A percentile compares a stretch with the other conserved stretches of the same genome.
Conservation (phyloP, 2,888 invertebrate genomes). For the Apodemia mormo region DNA sequence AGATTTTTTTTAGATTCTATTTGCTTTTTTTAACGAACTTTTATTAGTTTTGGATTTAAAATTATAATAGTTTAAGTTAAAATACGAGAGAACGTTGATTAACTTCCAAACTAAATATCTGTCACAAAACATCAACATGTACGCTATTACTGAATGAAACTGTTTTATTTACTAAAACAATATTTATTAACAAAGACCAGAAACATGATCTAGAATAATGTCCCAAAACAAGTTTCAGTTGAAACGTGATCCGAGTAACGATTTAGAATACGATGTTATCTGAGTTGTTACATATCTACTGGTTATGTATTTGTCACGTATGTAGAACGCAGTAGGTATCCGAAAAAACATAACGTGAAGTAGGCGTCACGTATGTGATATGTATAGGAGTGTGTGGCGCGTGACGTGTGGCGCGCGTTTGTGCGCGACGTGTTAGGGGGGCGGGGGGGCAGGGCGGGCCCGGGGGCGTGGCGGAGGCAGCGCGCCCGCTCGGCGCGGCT, state of each 20-base stretch:
- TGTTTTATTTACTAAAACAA: neutral
- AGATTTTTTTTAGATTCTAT: no score
- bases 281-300: neutral
- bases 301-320: neutral
- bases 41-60: no score
- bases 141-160: neutral
- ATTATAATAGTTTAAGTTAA: no score
- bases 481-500: conserved; percentile 43
- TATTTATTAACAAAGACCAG: neutral
- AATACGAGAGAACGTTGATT: no score
- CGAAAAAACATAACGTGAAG: conserved; percentile 65
- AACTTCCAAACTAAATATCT: no score
- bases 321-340: conserved; percentile 53
- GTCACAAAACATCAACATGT: no score
- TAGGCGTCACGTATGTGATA: conserved; percentile 72
- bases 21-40: no score
- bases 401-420: conserved; percentile 50
- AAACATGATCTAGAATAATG: neutral
- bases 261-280: neutral
- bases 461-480: conserved; percentile 62
- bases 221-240: neutral
- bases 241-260: neutral
- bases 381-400: conserved; percentile 43
- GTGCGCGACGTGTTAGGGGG: conserved; percentile 34
- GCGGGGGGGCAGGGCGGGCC: conserved; percentile 48